A percentile compares a stretch with the other conserved stretches of the same genome.
Evolutionary conservation across 2,113 vertebrate species (phyloP).

Genomic region (Corythornis vintsioides): DNA sequence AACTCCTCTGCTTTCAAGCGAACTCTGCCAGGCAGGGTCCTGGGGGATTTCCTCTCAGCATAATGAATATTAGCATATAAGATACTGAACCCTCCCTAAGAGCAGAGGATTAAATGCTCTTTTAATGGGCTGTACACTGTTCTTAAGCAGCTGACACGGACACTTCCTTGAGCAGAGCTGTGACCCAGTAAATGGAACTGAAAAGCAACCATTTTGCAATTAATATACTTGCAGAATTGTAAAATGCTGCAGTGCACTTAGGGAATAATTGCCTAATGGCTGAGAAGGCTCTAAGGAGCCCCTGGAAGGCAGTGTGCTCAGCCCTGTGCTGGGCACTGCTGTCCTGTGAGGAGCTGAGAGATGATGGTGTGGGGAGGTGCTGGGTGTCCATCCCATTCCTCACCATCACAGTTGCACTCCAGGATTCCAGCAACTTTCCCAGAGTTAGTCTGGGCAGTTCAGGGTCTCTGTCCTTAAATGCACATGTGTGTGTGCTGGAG

Average conservation of each 20-base stretch:
- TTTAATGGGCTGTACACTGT: background rate
- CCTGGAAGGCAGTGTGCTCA: fast-evolving
- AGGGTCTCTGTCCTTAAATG: background rate
- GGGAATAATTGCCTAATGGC: background rate
- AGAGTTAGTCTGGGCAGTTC: background rate
- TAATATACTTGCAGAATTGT: background rate
- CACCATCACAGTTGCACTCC: background rate
- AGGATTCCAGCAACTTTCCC: background rate
- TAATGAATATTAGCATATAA: conserved; percentile 24
- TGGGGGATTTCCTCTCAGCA: conserved; percentile 15
- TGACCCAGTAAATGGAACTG: background rate
- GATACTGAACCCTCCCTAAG: background rate
- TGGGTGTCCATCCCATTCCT: background rate
- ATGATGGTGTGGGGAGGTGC: background rate
- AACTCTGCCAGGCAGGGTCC: conserved; percentile 17
- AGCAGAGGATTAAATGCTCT: background rate
- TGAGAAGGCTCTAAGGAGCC: background rate
- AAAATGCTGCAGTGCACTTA: background rate
- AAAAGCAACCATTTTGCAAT: conserved; percentile 1
- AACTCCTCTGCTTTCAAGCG: conserved; percentile 1
- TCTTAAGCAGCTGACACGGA: background rate
- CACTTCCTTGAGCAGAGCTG: background rate
- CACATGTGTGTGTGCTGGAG: fast-evolving
- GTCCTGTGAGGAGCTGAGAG: background rate
- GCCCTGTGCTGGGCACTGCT: background rate